A percentile compares a stretch with the other conserved stretches of the same genome.
Evolutionary conservation across 92 coral and sea anemone genomes (phyloP).

Genomic region (Parazoanthus darwini): DNA sequence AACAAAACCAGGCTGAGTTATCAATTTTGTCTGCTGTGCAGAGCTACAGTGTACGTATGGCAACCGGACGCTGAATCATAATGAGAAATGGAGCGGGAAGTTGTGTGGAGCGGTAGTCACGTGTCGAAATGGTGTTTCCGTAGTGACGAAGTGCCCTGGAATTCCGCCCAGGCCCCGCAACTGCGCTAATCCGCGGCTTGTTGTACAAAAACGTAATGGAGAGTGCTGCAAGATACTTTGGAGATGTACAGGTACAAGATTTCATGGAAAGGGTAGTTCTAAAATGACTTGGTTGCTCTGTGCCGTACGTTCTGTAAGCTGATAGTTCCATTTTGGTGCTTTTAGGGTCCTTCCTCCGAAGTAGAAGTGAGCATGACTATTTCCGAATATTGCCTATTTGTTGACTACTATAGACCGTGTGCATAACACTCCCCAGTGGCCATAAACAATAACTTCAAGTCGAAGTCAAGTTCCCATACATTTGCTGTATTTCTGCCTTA

Average conservation of each 20-base stretch:
- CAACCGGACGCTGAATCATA: slow-evolving; percentile 69
- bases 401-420: too few species aligned
- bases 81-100: slow-evolving; percentile 85
- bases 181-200: slow-evolving; percentile 70
- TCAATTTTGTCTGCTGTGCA: slow-evolving; percentile 20
- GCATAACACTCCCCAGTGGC: too few species aligned
- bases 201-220: slow-evolving; percentile 66
- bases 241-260: slow-evolving; percentile 70
- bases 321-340: too few species aligned
- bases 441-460: too few species aligned
- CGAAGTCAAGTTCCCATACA: too few species aligned
- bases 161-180: slow-evolving; percentile 75
- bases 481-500: too few species aligned
- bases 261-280: too few species aligned
- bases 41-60: slow-evolving; percentile 81
- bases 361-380: too few species aligned
- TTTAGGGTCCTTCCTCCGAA: too few species aligned
- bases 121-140: slow-evolving; percentile 68
- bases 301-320: too few species aligned
- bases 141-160: slow-evolving; percentile 71
- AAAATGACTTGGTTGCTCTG: too few species aligned
- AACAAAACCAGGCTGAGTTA: background rate
- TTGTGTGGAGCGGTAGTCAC: slow-evolving; percentile 81
- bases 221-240: slow-evolving; percentile 79
- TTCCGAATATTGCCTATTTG: too few species aligned